Percentiles rank a stretch among this genome's conserved stretches.
Evolutionary conservation across 1,140 invertebrate genomes (phyloP).

Genomic region (Musca vetustissima): DNA sequence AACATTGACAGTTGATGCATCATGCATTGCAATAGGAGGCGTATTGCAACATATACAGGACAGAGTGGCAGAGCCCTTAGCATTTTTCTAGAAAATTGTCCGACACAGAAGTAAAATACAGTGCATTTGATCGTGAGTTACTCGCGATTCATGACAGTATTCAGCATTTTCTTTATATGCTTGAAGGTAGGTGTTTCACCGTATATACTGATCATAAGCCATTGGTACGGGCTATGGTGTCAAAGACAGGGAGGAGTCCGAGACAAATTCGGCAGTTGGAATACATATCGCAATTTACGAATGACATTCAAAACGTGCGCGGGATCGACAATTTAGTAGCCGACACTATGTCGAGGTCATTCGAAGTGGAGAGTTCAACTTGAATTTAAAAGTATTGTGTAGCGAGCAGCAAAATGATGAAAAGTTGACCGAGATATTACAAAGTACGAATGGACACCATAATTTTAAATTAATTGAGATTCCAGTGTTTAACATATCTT

Average conservation of each 20-base stretch:
- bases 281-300: no score
- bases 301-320: no score
- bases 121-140: not conserved
- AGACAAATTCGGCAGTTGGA: no score
- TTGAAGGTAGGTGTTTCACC: not conserved
- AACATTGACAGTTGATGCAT: not conserved
- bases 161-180: not conserved
- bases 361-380: not conserved
- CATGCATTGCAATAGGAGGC: not conserved
- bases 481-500: no score
- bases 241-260: no score
- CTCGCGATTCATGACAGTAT: not conserved
- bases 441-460: no score
- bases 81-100: not conserved
- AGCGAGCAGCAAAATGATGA: not conserved
- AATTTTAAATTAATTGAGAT: no score
- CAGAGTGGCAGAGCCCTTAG: not conserved
- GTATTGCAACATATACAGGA: not conserved
- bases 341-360: not conserved
- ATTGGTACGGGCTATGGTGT: not conserved
- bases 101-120: not conserved
- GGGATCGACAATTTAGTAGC: not conserved
- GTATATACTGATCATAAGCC: not conserved
- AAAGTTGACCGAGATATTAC: not conserved
- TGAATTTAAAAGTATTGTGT: not conserved